Evolutionary conservation across 2,113 vertebrate genomes (phyloP).

Genomic region (Takifugu flavidus): DNA sequence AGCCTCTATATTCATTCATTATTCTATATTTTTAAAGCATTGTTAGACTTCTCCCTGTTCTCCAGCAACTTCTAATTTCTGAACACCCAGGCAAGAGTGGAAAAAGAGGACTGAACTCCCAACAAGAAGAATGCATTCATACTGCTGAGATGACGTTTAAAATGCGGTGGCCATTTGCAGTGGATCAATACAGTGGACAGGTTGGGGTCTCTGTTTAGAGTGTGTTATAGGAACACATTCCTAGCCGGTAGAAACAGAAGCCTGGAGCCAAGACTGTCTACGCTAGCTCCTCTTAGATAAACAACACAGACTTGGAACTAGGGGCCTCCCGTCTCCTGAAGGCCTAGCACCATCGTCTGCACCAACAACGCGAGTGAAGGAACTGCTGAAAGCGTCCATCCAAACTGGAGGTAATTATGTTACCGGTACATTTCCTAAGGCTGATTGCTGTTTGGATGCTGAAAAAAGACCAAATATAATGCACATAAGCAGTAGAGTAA

Average conservation of each 20-base stretch:
- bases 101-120: not conserved
- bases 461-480: not conserved
- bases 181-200: slow-evolving; percentile 71
- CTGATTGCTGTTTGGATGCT: slow-evolving; percentile 18
- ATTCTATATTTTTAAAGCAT: no score
- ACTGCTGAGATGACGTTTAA: slow-evolving; percentile 27
- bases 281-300: slow-evolving; percentile 82
- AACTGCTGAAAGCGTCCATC: slow-evolving; percentile 45
- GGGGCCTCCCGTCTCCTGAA: slow-evolving; percentile 63
- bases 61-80: no score
- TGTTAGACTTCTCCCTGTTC: no score
- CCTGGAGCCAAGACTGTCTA: slow-evolving; percentile 86
- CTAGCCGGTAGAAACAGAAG: slow-evolving; percentile 83
- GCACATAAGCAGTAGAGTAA: not conserved
- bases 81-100: slow-evolving; percentile 3
- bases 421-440: slow-evolving; percentile 10
- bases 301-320: slow-evolving; percentile 71
- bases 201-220: slow-evolving; percentile 84
- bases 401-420: no score
- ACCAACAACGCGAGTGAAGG: slow-evolving; percentile 33
- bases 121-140: not conserved
- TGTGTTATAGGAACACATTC: slow-evolving; percentile 82
- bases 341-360: slow-evolving; percentile 54
- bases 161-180: slow-evolving; percentile 47
- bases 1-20: not conserved